phyloP scores from a whole-genome alignment of 2,797 vertebrate species.

The Hemitrygon akajei region DNA sequence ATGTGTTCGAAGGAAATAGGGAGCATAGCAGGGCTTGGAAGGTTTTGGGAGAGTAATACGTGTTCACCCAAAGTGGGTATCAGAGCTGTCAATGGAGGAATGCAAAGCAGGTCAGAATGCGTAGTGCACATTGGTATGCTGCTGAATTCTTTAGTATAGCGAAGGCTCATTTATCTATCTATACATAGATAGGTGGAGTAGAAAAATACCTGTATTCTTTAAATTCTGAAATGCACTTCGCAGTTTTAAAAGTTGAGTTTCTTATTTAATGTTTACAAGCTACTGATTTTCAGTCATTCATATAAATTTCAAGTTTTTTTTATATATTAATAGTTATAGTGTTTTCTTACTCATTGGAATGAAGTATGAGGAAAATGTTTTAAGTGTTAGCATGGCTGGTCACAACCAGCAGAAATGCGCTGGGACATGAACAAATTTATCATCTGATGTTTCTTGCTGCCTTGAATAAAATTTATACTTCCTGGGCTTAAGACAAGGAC shows the following conservation, averaged over 20 bases:
- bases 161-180: conserved; percentile 12
- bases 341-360: background rate
- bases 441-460: background rate
- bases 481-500: background rate
- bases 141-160: conserved; percentile 13
- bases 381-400: background rate
- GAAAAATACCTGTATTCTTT: background rate
- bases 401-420: conserved; percentile 18
- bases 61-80: background rate
- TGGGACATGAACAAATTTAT: conserved; percentile 20
- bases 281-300: background rate
- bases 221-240: background rate
- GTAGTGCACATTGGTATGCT: background rate
- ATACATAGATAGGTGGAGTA: background rate
- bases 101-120: background rate
- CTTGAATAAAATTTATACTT: conserved; percentile 27
- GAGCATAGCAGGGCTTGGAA: background rate
- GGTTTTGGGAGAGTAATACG: background rate
- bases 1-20: background rate
- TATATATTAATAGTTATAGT: background rate
- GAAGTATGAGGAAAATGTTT: background rate
- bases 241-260: background rate
- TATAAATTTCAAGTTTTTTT: background rate
- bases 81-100: background rate
- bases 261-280: background rate